phyloP scores from a whole-genome alignment of 2,797 vertebrate species.

The Girardinus metallicus region DNA sequence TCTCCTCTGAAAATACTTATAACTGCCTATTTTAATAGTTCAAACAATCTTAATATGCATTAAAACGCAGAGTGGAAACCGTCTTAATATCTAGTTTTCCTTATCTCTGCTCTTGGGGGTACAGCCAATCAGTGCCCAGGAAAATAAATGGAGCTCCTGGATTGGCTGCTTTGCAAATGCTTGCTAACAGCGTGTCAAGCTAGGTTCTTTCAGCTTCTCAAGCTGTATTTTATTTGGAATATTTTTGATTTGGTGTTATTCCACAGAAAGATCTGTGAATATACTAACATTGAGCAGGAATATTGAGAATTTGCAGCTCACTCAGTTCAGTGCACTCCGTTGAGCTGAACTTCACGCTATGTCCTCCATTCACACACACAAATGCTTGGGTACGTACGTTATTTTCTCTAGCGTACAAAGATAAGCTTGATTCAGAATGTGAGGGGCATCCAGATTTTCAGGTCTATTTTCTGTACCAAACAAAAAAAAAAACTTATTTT shows the following conservation, averaged over 20 bases:
- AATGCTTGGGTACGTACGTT: neutral
- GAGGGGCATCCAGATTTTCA: neutral
- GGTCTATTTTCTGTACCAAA: neutral
- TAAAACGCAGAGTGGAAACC: neutral
- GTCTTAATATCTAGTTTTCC: neutral
- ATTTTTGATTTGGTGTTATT: neutral
- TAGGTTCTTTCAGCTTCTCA: neutral
- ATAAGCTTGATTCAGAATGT: neutral
- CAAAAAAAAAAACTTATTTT: neutral
- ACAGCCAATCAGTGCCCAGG: neutral
- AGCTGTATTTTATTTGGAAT: too few relatives aligned
- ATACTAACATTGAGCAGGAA: too few relatives aligned
- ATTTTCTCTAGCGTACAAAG: too few relatives aligned
- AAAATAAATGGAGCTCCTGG: neutral
- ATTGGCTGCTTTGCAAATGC: neutral
- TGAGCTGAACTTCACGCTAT: conserved; percentile 1
- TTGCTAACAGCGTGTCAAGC: neutral
- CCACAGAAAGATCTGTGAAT: neutral
- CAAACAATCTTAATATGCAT: neutral
- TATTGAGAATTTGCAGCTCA: too few relatives aligned
- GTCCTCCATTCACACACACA: conserved; percentile 7
- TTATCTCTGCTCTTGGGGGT: neutral
- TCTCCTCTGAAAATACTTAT: neutral
- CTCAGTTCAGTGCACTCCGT: neutral
- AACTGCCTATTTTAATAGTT: neutral